Evolutionary conservation across 2,797 vertebrate genomes (phyloP).

Genomic region (Cyprinella venusta): DNA sequence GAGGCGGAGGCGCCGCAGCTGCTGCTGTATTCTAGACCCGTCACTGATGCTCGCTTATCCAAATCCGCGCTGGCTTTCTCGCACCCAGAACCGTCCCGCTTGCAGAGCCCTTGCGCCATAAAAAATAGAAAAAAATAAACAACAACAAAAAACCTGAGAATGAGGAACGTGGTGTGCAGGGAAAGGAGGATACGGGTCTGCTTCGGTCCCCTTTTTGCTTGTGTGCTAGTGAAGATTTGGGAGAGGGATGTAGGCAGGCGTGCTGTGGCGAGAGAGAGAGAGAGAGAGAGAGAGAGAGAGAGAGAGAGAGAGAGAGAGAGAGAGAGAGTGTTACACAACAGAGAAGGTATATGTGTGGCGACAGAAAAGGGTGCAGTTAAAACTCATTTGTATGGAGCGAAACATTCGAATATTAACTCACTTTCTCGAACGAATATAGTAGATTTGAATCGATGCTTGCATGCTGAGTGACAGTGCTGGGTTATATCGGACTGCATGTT

Average conservation of each 20-base stretch:
- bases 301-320: conserved; percentile 40
- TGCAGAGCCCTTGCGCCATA: conserved; percentile 78
- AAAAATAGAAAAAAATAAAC: conserved; percentile 61
- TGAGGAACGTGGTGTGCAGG: conserved; percentile 52
- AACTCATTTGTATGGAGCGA: conserved; percentile 40
- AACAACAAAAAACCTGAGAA: conserved; percentile 53
- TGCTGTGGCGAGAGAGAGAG: conserved; percentile 58
- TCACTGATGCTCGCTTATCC: conserved; percentile 69
- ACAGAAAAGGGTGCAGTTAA: conserved; percentile 48
- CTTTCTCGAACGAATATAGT: neutral
- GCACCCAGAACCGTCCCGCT: conserved; percentile 71
- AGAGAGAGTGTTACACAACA: conserved; percentile 58
- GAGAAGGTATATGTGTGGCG: conserved; percentile 59
- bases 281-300: conserved; percentile 35
- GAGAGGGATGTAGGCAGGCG: conserved; percentile 50
- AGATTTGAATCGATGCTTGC: neutral
- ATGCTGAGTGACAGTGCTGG: neutral
- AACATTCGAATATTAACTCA: conserved; percentile 26
- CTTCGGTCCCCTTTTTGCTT: conserved; percentile 63
- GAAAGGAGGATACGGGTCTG: conserved; percentile 53
- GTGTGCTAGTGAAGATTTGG: conserved; percentile 62
- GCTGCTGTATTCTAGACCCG: conserved; percentile 52
- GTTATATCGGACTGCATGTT: neutral
- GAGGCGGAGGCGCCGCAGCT: conserved; percentile 65
- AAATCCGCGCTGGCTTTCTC: conserved; percentile 71